Base-by-base conservation (phyloP, 2,797 vertebrate genomes). In the Brachyalestes nurse region DNA sequence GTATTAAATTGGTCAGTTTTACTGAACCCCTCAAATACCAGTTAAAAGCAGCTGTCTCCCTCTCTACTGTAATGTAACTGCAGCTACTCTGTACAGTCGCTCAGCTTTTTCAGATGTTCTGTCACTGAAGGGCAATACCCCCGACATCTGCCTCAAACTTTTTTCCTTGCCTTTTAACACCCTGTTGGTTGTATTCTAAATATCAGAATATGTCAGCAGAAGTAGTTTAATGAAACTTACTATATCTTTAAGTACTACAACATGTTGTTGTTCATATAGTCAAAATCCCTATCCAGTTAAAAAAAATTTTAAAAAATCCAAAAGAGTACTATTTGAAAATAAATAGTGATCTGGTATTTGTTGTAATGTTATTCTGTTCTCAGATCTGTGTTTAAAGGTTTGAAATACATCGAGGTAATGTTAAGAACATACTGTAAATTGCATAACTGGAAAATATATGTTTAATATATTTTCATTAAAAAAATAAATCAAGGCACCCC, bases 381-480 rank as follows among this genome's bases (percentile, higher is more conserved):
- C 81, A 79, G 71, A 89, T 83, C 83, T 87, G 82, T 89, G 86
- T 88, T 84, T 65, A 82, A 86, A 75, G 85, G 75, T 86, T 88
- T 88, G 80, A 84, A 88, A 85, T 66, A 84, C 80, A 80, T 85
- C 85, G 82, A 82, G 82, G 78, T 85, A 86, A 57, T 85, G 86
- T 87, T 87, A 85, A 80, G 82, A 79, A 81, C 82, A 82, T 82
- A 83, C 86, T 88, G 87, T 88, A 87, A 80, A 88, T 86, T 89
- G 77, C 84, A 84, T 89, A 89, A 89, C 89, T 90, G 87, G 88
- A 89, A 88, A 88, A 89, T 89, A 89, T 90, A 89, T 90, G 87
- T 89, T 88, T 90, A 89, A 90, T 90, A 90, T 89, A 90, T 90
- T 90, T 90, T 90, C 89, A 90, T 88, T 87, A 90, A 90, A 88